Percentiles rank a stretch among this genome's conserved stretches.
Conservation (phyloP, 2,113 vertebrate genomes). For the Leucoraja erinaceus region DNA sequence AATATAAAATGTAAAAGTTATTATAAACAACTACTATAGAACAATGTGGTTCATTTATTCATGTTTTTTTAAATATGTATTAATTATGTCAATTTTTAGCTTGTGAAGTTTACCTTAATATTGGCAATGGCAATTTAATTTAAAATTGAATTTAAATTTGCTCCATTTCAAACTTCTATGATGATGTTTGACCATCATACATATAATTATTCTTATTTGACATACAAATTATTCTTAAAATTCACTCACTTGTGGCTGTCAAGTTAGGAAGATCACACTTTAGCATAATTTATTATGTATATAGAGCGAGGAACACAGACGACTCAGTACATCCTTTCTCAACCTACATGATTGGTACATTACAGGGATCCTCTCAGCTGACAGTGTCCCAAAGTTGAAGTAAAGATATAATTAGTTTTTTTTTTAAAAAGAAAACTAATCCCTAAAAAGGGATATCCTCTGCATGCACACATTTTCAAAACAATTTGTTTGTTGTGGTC, state of each 20-base stretch:
- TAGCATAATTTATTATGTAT: background rate
- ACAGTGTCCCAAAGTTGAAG: background rate
- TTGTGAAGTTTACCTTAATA: background rate
- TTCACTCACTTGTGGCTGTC: background rate
- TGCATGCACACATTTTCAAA: background rate
- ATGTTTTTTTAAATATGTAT: background rate
- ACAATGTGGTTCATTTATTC: conserved; percentile 20
- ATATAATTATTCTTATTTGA: background rate
- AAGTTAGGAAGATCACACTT: too few relatives aligned
- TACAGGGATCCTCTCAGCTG: background rate
- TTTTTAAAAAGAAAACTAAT: conserved; percentile 12
- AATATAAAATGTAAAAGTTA: conserved; percentile 25
- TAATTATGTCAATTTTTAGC: conserved; percentile 33
- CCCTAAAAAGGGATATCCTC: background rate
- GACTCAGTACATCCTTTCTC: background rate
- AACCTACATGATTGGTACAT: background rate
- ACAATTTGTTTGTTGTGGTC: background rate
- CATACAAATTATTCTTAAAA: conserved; percentile 17
- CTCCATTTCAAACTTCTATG: conserved; percentile 7
- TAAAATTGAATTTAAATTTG: background rate
- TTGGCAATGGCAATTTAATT: background rate
- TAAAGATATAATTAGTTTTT: conserved; percentile 14
- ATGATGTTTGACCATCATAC: background rate
- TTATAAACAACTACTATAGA: conserved; percentile 13
- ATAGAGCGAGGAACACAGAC: background rate